These are phyloP conservation scores for Mixornis gularis DNA, from an alignment of 2,113 vertebrate species.

Conservation along the genomic window DNA sequence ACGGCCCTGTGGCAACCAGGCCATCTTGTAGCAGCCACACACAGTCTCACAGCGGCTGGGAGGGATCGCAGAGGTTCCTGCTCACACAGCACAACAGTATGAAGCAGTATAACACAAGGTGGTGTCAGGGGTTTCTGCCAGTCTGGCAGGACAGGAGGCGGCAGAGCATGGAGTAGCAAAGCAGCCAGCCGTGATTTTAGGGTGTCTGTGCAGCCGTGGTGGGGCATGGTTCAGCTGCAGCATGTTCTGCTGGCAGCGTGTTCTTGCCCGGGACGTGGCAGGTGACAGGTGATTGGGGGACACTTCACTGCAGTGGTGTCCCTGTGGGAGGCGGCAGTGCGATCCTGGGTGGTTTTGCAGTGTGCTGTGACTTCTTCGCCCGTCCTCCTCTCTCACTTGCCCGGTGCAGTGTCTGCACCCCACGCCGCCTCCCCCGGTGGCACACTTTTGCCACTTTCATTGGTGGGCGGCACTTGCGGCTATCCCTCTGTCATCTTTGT, in stretches of 20 bases:
- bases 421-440: rapidly evolving
- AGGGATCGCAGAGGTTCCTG: background rate
- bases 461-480: too few species aligned
- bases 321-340: too few species aligned
- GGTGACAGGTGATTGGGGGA: too few species aligned
- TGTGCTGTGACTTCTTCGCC: background rate
- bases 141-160: too few species aligned
- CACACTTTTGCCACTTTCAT: background rate
- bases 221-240: too few species aligned
- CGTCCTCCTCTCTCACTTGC: background rate
- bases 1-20: background rate
- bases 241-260: background rate
- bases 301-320: background rate
- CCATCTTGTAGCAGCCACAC: too few species aligned
- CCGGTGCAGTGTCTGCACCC: background rate
- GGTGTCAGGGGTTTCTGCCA: too few species aligned
- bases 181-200: too few species aligned
- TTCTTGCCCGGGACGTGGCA: background rate
- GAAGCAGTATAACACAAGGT: too few species aligned
- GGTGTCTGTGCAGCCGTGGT: too few species aligned
- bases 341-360: background rate
- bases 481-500: background rate
- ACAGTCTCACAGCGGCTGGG: background rate
- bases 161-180: too few species aligned
- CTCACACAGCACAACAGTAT: too few species aligned